phyloP scores from a whole-genome alignment of 1,140 invertebrate genomes.

The Globodera ellingtonae region DNA sequence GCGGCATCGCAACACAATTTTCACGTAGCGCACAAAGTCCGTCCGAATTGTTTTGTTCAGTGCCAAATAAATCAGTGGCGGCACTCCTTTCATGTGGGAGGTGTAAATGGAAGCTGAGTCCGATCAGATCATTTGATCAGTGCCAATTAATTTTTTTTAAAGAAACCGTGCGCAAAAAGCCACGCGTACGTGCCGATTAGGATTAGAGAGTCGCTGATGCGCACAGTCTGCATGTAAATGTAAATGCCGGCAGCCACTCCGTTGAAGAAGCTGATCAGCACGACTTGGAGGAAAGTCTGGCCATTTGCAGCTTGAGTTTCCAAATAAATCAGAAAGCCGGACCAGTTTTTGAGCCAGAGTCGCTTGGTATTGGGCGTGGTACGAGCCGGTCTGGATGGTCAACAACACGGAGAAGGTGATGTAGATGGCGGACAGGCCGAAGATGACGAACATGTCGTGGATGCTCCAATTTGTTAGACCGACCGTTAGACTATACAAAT shows the following conservation, averaged over 20 bases:
- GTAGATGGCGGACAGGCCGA: constrained; percentile 22
- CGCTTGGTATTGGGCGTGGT: constrained; percentile 5
- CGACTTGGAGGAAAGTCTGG: constrained; percentile 39
- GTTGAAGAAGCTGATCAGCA: constrained; percentile 39
- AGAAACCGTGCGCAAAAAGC: constrained; percentile 34
- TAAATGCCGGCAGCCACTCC: constrained; percentile 35
- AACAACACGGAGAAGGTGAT: constrained; percentile 19
- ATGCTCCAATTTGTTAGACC: background rate
- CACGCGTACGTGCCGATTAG: constrained; percentile 33
- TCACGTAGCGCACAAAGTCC: constrained; percentile 11
- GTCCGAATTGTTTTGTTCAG: constrained; percentile 23
- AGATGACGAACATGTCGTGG: constrained; percentile 26
- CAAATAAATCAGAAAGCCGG: background rate
- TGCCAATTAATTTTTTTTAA: background rate
- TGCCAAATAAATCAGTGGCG: constrained; percentile 23
- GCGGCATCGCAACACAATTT: constrained; percentile 1
- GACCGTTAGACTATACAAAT: background rate
- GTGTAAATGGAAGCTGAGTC: background rate
- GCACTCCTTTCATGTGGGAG: constrained; percentile 3
- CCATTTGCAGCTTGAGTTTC: background rate
- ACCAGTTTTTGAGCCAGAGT: constrained; percentile 26
- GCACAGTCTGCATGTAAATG: constrained; percentile 33
- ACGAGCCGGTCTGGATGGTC: constrained; percentile 6
- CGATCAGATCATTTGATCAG: background rate
- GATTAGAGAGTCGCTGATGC: constrained; percentile 31